Base-by-base conservation (phyloP, 2,113 vertebrate genomes). In the Talpa occidentalis region DNA sequence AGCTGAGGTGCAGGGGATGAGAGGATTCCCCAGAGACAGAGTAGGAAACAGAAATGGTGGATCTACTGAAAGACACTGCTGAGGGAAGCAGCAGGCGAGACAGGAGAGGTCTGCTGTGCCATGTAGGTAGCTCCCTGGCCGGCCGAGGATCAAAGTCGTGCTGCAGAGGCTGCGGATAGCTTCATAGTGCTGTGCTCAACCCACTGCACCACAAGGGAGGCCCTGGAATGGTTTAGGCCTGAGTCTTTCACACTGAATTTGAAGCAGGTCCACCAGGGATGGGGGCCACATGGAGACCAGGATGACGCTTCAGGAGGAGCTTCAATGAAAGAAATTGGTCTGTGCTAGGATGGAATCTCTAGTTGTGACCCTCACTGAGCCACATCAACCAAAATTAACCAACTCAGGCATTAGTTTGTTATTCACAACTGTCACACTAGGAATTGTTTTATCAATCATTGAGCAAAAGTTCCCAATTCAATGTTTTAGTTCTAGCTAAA, bases 401-500 rank as follows among this genome's bases (percentile, higher is more conserved):
- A 74, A 49, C 14, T n/a, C 37, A 40, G 67, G 59, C 32, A 42
- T 91, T 40, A 66, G 22, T 84, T 35, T 82, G 64, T 59, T 47
- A 73, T 22, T 86, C 52, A 60, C 30, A 85, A 88, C 67, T 67
- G n/a, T 69, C n/a, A 73, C 56, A 52, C 3, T 32, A 60, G 35
- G 16, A 86, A 14, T 82, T 88, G 26, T 66, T 90, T 37, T 49
- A 56, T 52, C 60, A 73, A 67, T 88, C 30, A 95, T 93, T 77
- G 87, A 93, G 37, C 24, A 54, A 95, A 95, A 95, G 12, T 11
- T 66, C 60, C 26, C 88, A 95, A 37, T 47, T 91, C 21, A 66
- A 59, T 80, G 54, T 82, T 90, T 62, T 80, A 5, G 26, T 82
- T 88, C 44, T 59, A 83, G 47, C 30, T 91, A 80, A 80, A 87